phyloP scores from a whole-genome alignment of 1,140 invertebrate species.

The Aphaenogaster floridana region DNA sequence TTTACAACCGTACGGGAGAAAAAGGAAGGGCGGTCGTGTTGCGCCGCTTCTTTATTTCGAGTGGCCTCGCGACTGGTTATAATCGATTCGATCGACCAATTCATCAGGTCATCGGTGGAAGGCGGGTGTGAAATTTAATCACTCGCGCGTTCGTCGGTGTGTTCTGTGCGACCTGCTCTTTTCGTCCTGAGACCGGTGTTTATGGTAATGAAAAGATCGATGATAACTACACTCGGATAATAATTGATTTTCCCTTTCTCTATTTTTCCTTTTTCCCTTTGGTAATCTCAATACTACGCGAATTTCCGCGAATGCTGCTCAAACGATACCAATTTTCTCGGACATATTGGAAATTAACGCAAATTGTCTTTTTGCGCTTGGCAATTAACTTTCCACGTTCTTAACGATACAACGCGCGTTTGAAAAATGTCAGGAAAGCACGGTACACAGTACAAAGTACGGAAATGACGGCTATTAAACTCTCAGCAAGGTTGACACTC shows the following conservation, averaged over 20 bases:
- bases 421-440: constrained; percentile 7
- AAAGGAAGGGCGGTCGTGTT: constrained; percentile 7
- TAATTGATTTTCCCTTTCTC: constrained; percentile 13
- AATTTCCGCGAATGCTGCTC: neutral
- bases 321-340: neutral
- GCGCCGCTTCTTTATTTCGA: constrained; percentile 43
- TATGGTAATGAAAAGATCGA: constrained; percentile 45
- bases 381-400: constrained; percentile 13
- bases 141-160: constrained; percentile 21
- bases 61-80: constrained; percentile 61
- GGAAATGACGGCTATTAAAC: constrained; percentile 59
- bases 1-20: constrained; percentile 57
- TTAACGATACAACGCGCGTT: constrained; percentile 23
- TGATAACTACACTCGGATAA: constrained; percentile 24
- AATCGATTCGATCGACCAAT: constrained; percentile 77
- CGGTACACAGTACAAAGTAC: neutral
- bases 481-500: constrained; percentile 25
- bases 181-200: constrained; percentile 20
- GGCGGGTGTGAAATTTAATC: constrained; percentile 74
- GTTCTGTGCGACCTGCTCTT: neutral
- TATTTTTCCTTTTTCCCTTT: neutral
- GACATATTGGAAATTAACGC: neutral
- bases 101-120: constrained; percentile 71
- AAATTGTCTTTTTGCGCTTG: neutral
- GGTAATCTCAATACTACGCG: neutral